Evolutionary conservation across 1,140 invertebrate species (phyloP), one percentile per base, ranked within the genome.

Genomic region (Cataglyphis hispanica): DNA sequence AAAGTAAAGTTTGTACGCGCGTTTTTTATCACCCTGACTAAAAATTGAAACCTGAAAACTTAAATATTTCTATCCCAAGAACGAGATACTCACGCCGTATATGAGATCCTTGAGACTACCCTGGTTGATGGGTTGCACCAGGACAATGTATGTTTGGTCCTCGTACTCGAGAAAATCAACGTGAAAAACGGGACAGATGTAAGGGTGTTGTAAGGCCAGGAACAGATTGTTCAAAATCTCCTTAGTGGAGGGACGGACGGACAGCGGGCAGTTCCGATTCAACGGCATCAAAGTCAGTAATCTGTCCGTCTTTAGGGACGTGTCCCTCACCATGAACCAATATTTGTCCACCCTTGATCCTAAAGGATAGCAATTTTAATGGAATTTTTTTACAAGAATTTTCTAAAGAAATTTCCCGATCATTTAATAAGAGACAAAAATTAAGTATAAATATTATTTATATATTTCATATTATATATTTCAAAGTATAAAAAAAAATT

Each of bases 61-160:
- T 46, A 25, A 46, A 19, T 67, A 60, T 70, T 63, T 63, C 13
- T 53, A 2, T 13, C 25, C 11, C 1, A 34, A 58, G 0, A 37
- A 56, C 13, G 13, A 19, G 16, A n/a, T 86, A 84, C 92, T 94
- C 93, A 98, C 98, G 95, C 97, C 97, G 91, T 98, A 98, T 91
- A 99, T 98, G 25, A 98, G 95, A 96, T 99, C 98, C 92, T 98
- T 98, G 5, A 99, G 95, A 88, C 98, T 98, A 58, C 98, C 98
- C 22, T 96, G 96, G 92, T 98, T 98, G 84, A 98, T 97, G 0
- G 98, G 98, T 86, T 97, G 96, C 1, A 99, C 96, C 13, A 97
- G 95, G 27, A 98, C 96, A 8, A 97, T 96, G 94, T 96, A 96
- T 86, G 95, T 94, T 87, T 96, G 93, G 43, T 93, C 92, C 77